Evolutionary conservation across 2,113 vertebrate genomes (phyloP).

Genomic region (Thermophis baileyi): DNA sequence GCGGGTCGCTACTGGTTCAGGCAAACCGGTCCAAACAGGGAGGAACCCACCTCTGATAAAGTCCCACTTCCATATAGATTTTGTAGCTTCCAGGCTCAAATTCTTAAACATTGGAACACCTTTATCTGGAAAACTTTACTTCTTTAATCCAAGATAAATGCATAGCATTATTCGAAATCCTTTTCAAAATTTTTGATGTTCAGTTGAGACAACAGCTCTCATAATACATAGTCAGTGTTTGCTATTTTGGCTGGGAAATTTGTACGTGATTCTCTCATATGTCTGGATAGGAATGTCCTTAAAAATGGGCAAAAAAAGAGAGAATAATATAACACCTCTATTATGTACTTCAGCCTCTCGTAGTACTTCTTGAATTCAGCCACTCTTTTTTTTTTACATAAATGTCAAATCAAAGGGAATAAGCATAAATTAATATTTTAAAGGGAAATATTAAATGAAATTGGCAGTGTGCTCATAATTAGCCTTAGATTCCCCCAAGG

Average conservation of each 20-base stretch:
- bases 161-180: neutral
- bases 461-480: slow-evolving; percentile 38
- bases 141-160: neutral
- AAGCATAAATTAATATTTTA: slow-evolving; percentile 49
- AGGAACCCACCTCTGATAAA: too few relatives aligned
- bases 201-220: neutral
- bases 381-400: neutral
- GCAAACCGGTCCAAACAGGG: too few relatives aligned
- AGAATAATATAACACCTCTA: neutral
- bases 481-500: slow-evolving; percentile 20
- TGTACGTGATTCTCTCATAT: neutral
- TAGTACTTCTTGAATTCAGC: neutral
- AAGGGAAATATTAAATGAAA: slow-evolving; percentile 54
- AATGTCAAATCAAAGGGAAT: slow-evolving; percentile 24
- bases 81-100: neutral
- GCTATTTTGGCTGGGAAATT: neutral
- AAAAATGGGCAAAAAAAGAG: neutral
- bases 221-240: neutral
- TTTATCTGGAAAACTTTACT: neutral
- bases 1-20: too few relatives aligned
- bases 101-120: neutral
- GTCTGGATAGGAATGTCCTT: neutral
- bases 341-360: neutral
- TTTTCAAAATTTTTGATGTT: neutral
- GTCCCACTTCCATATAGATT: neutral